phyloP scores from a whole-genome alignment of 2,888 invertebrate species.

The Hypomecis atomaria region DNA sequence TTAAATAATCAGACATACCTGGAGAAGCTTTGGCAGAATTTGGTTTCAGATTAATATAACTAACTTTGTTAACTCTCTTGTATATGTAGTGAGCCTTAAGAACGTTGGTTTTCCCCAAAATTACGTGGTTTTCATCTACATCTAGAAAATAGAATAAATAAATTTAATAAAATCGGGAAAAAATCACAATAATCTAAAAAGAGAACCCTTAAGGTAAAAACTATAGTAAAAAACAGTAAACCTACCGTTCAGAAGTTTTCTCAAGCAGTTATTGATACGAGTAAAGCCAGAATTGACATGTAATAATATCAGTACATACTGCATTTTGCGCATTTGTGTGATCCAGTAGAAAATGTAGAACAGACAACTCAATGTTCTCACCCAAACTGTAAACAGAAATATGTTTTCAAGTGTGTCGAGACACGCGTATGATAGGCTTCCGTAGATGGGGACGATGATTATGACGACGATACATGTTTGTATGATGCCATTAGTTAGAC shows the following conservation, averaged over 20 bases:
- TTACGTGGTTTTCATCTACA: not conserved
- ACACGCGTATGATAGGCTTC: not conserved
- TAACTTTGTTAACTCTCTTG: not conserved
- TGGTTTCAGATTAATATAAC: not conserved
- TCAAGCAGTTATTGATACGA: not conserved
- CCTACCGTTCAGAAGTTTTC: not conserved
- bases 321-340: not conserved
- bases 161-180: no score
- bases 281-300: not conserved
- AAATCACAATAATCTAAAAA: no score
- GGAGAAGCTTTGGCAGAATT: not conserved
- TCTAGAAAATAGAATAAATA: no score
- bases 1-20: not conserved
- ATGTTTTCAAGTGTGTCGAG: not conserved
- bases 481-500: no score
- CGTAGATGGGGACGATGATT: not conserved
- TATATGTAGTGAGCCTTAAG: not conserved
- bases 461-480: no score
- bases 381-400: not conserved
- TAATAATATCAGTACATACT: not conserved
- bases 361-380: not conserved
- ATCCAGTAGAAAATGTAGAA: constrained; percentile 1
- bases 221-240: not conserved
- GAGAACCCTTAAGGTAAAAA: no score
- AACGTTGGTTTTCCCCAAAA: no score